Evolutionary conservation across 2,113 vertebrate genomes (phyloP), one percentile per base, ranked within the genome.

Genomic region (Zosterops lateralis): DNA sequence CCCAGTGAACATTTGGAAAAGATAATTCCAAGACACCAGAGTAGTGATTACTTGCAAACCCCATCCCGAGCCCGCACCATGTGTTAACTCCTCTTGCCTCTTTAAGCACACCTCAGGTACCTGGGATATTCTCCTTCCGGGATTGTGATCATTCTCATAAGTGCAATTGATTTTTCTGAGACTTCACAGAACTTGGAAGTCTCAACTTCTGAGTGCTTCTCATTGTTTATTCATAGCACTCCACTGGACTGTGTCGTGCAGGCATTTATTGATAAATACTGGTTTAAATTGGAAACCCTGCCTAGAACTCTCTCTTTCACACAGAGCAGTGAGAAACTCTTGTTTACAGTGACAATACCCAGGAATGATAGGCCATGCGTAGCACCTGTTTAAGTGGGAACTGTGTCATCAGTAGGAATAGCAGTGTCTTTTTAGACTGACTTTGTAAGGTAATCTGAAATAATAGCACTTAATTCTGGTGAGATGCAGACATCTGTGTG

Each of bases 191-290:
- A 71, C 75, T 83, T 93, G 56, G 84, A 70, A 85, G 68, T 89
- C 83, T 65, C 64, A 89, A 76, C 70, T 91, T 92, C 60, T 90
- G 81, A 93, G 67, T 68, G 50, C 17, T 84, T 66, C 79, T 93
- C 47, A 48, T 87, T 95, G 82, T 94, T 95, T 90, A 95, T 95
- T 95, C 82, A 57, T 66, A 66, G 51, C 51, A 31, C 47, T 91
- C 26, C 21, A 40, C 54, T 91, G 78, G 51, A 70, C 60, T 74
- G 19, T 83, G 67, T 95, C 34, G 9, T 87, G 84, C 84, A 92
- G 84, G 82, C 71, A 54, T 90, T 83, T 96, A 95, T 96, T 93
- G 93, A 94, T 96, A 96, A 96, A 91, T 87, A 90, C 73, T 84
- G 66, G 9, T 89, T 94, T 93, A 87, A 94, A 92, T 87, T 84